These are phyloP conservation scores for Anolis sagrei DNA, from an alignment of 2,113 vertebrate species.

Conservation along the genomic window DNA sequence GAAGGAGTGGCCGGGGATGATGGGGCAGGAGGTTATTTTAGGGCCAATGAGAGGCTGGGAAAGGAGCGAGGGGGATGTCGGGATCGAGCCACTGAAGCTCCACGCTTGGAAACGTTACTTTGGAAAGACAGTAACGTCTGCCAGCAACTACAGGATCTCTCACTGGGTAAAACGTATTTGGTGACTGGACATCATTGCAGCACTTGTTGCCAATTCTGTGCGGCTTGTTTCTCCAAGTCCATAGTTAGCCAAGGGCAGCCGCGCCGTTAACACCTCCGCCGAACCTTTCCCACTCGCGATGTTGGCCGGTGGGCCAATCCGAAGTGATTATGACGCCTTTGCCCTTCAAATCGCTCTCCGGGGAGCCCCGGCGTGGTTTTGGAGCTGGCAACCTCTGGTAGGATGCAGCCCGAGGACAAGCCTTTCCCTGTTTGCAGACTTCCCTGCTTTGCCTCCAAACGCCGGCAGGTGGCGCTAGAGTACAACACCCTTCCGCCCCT, in stretches of 20 bases:
- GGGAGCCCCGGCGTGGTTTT: neutral
- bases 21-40: neutral
- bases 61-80: neutral
- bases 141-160: too few relatives aligned
- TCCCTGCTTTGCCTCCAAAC: neutral
- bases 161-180: too few relatives aligned
- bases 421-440: neutral
- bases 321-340: conserved; percentile 30
- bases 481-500: neutral
- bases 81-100: neutral
- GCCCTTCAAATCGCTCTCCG: conserved; percentile 16
- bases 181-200: too few relatives aligned
- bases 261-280: conserved; percentile 48
- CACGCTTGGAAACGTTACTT: too few relatives aligned
- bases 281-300: conserved; percentile 47
- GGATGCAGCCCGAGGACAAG: neutral
- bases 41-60: neutral
- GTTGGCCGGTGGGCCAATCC: conserved; percentile 10
- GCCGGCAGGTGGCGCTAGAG: conserved; percentile 11
- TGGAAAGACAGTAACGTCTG: too few relatives aligned
- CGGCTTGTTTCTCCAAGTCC: neutral
- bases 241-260: conserved; percentile 11
- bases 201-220: neutral
- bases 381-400: conserved; percentile 11
- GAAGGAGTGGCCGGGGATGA: conserved; percentile 11